Percentiles rank a stretch among this genome's conserved stretches.
These are phyloP conservation scores for Mystacornis crossleyi DNA, from an alignment of 2,113 vertebrate genomes.

Conservation along the genomic window DNA sequence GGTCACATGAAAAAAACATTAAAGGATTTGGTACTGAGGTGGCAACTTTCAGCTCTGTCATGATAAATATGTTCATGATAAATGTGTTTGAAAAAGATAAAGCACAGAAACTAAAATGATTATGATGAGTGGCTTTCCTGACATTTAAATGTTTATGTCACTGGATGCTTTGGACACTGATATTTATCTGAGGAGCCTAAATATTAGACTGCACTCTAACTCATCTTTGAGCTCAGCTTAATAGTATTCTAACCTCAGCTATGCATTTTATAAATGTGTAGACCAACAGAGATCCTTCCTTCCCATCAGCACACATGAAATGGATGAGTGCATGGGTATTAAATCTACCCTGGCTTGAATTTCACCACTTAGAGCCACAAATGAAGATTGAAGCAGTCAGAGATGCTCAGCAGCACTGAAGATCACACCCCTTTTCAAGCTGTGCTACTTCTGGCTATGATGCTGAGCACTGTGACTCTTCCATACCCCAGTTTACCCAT, in stretches of 20 bases:
- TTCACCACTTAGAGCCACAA: background rate
- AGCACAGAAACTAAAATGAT: background rate
- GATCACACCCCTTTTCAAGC: background rate
- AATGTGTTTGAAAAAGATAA: background rate
- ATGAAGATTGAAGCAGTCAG: background rate
- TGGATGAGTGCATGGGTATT: background rate
- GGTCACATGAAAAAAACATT: slow-evolving; percentile 23
- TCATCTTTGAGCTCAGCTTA: background rate
- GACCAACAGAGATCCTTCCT: background rate
- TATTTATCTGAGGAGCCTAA: background rate
- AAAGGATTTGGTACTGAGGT: background rate
- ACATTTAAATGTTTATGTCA: background rate
- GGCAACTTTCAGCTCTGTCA: background rate
- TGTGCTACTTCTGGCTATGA: background rate
- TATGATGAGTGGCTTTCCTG: background rate
- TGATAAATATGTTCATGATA: background rate
- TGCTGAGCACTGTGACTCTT: background rate
- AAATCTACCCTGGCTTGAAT: background rate
- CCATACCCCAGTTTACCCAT: background rate
- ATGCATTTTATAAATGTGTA: background rate
- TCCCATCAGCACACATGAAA: background rate
- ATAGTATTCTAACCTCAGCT: background rate
- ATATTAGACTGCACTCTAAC: background rate
- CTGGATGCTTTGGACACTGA: background rate
- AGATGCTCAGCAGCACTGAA: background rate